Percentiles rank a stretch among this genome's conserved stretches.
phyloP scores from a whole-genome alignment of 2,797 vertebrate species.

The Ataeniobius toweri region DNA sequence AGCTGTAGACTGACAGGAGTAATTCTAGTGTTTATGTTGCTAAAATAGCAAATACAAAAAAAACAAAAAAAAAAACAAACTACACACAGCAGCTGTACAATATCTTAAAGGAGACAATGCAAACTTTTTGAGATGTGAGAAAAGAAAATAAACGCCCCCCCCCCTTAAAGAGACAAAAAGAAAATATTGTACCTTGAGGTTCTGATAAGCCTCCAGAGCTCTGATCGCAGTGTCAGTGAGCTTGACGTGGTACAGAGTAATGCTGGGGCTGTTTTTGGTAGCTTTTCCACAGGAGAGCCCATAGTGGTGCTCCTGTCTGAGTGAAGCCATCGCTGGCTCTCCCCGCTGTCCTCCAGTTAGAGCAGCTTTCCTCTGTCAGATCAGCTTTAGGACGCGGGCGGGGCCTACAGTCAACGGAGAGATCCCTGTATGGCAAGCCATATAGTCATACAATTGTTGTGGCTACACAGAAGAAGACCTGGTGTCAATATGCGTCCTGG shows the following conservation, averaged over 20 bases:
- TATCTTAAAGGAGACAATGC: neutral
- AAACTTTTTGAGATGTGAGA: neutral
- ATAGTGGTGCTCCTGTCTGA: slow-evolving; percentile 78
- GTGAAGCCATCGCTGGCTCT: slow-evolving; percentile 81
- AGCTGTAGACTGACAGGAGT: neutral
- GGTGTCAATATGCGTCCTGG: neutral
- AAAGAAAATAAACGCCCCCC: slow-evolving; percentile 32
- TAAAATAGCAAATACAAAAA: neutral
- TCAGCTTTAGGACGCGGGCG: slow-evolving; percentile 72
- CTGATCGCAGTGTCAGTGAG: slow-evolving; percentile 85
- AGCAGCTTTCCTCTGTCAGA: slow-evolving; percentile 70
- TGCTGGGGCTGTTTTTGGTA: slow-evolving; percentile 60
- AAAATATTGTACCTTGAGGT: slow-evolving; percentile 77
- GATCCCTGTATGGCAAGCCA: neutral
- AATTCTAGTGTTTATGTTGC: neutral
- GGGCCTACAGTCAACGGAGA: slow-evolving; percentile 34
- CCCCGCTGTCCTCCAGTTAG: slow-evolving; percentile 48
- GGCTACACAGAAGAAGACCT: too few relatives aligned
- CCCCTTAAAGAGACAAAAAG: slow-evolving; percentile 22
- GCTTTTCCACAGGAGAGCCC: slow-evolving; percentile 80
- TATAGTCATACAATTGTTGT: neutral
- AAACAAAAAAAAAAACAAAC: neutral
- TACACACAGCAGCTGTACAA: neutral
- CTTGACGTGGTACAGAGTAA: slow-evolving; percentile 84
- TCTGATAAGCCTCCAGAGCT: slow-evolving; percentile 83